Evolutionary conservation across 2,113 vertebrate genomes (phyloP), one percentile per base, ranked within the genome.

Genomic region (Dendrocopos noguchii): DNA sequence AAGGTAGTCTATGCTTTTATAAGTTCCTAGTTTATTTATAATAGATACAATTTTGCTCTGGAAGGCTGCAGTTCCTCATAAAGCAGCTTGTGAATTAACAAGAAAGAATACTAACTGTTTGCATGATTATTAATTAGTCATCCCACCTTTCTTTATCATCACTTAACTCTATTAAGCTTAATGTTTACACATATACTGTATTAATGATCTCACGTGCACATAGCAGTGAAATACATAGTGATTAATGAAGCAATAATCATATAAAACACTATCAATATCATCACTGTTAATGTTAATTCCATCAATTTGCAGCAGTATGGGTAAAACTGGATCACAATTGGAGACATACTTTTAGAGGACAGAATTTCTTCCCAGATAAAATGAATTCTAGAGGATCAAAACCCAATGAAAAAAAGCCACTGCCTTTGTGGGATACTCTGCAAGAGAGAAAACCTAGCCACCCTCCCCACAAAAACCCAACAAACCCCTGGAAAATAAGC

Each of bases 111-210:
- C 65, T 93, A 92, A 94, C 88, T 88, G 61, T 95, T 94, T 85
- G 59, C 33, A 39, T 80, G 73, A 78, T 91, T 87, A 91, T 90
- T 95, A 91, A 85, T 95, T 90, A 91, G 57, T 68, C 72, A 78
- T 87, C 6, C 60, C 1, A 36, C 65, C 73, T 92, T 94, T 94
- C 46, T n/a, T 64, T 81, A 89, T 91, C 53, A 77, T 84, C 60
- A 87, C 93, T 94, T 94, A 89, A 92, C 70, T 91, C 57, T 75
- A 93, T 94, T 96, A 94, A 90, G 70, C 61, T 47, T 96, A 91
- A 87, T 92, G 75, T 92, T 95, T 94, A 57, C 82, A 91, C 61
- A 80, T 83, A 76, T 44, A 67, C 42, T 14, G n/a, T 82, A 59
- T 83, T 84, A 89, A 91, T 87, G 81, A 74, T 77, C 68, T 91